Evolutionary conservation across 2,797 vertebrate species (phyloP), one percentile per base, ranked within the genome.

Genomic region (Mallotus villosus): DNA sequence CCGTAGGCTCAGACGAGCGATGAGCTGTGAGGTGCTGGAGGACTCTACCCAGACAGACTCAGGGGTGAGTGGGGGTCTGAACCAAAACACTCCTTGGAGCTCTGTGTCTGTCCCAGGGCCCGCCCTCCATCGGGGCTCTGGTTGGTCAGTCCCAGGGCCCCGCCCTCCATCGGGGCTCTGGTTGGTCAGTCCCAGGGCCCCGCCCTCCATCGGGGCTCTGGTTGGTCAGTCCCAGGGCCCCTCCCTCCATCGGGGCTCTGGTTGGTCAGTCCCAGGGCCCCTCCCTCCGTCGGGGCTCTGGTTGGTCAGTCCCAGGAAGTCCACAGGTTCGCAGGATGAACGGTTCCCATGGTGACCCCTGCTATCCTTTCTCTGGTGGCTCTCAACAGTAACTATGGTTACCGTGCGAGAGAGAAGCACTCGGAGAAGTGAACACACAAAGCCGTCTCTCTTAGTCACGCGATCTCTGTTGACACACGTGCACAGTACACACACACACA

Each of bases 1-100:
- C 73, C 55, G 75, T 63, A 91, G 91, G 86, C 65, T 91, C 73
- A 91, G 88, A 81, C 89, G 17, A 71, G 46, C 79, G 6, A 74
- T 68, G 75, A 90, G 88, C 77, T 81, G 37, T 1, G 91, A 91
- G 61, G 0, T 76, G 76, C 1, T 90, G 84, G 90, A 92, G 59
- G 90, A 89, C 12, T 24, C 71, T 0, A 63, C 68, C 78, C 80
- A 67, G 58, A 8, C 82, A 3, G 83, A 86, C 12, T 4, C 9
- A 25, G 65, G 64, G 3, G 90, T 92, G 79, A 89, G 88, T 89
- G 68, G 22, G 41, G 41, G 12, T 46, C 41, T 14, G 41, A 46
- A 46, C 41, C 41, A 8, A 46, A 41, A 46, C 41, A 12, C 41
- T 46, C 9, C 41, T 8, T 46, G 41, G 41, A 46, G 41, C 41